Base-by-base conservation (phyloP, 2,888 invertebrate species). In the Cryptosula pallasiana region DNA sequence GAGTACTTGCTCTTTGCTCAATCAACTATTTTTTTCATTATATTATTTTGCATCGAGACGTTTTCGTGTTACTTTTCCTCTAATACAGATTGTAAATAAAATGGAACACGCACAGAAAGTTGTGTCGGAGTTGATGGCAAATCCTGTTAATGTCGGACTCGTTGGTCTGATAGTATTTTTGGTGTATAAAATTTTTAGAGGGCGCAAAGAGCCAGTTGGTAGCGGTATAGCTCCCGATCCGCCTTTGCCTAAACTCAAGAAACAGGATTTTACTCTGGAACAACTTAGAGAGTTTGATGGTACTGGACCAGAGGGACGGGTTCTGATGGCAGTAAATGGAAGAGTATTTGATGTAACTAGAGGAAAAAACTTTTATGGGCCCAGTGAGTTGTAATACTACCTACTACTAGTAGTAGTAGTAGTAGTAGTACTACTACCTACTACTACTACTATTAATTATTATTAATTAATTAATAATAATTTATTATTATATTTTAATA, bases 271-370 rank as follows among this genome's bases (percentile, higher is more conserved):
- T 87, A 94, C 93, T 1, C 87, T 93, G 57, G 89, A 92, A 78
- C 95, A 98, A 85, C 87, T 98, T 76, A 90, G 90, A 77, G 89
- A 90, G 77, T 96, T 90, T 83, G 92, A 96, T 83, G 97, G 97
- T 2, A 91, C 87, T 80, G 87, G 90, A 35, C 75, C 78, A 54
- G 95, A 95, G 81, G 94, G 94, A 34, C 87, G 96, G 77, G 91
- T 97, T 74, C 87, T 96, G 76, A 90, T 98, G 58, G 96, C 94
- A 9, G 93, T 97, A 71, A 95, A 96, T 85, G 94, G 95, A 34
- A 94, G 90, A 87, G 92, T 98, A 71, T 98, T 94, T 86, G 97
- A 98, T 87, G 95, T 91, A 76, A 95, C 96, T 57, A 74, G 80
- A 82, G 95, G 94, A 74, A 92, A 91, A 81, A 88, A 90, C 76